Conservation (phyloP, 2,888 invertebrate species). For the Anticlea derivata region DNA sequence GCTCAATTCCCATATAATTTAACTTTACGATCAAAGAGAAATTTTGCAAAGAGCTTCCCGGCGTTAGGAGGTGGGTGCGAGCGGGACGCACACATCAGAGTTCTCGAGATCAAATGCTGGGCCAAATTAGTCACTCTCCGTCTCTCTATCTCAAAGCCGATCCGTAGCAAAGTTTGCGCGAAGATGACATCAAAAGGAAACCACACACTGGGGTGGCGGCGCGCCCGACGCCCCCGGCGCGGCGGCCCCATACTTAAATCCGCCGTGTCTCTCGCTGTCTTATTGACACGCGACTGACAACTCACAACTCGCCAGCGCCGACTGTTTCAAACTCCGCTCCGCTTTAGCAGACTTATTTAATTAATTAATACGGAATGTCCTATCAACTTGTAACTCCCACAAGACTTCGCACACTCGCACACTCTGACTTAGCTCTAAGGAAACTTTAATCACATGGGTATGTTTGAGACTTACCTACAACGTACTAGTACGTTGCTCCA, state of each 20-base stretch:
- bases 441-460: constrained; percentile 73
- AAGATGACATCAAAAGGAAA: constrained; percentile 85
- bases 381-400: constrained; percentile 76
- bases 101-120: constrained; percentile 83
- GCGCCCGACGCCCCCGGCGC: constrained; percentile 54
- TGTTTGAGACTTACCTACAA: constrained; percentile 49
- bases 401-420: constrained; percentile 68
- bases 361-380: constrained; percentile 83
- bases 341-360: constrained; percentile 81
- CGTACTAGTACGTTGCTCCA: constrained; percentile 38
- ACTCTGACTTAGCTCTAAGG: constrained; percentile 52
- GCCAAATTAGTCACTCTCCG: constrained; percentile 85
- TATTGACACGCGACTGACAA: constrained; percentile 83
- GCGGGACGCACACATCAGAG: constrained; percentile 74
- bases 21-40: constrained; percentile 84
- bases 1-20: constrained; percentile 84
- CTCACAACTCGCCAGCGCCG: constrained; percentile 74
- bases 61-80: constrained; percentile 71
- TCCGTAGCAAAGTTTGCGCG: constrained; percentile 85
- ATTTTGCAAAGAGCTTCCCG: constrained; percentile 83
- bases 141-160: constrained; percentile 85
- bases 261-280: constrained; percentile 79
- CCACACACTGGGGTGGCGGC: constrained; percentile 81
- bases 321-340: constrained; percentile 66
- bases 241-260: constrained; percentile 73